A percentile compares a stretch with the other conserved stretches of the same genome.
Evolutionary conservation across 2,797 vertebrate genomes (phyloP).

Genomic region (Takifugu ocellatus): DNA sequence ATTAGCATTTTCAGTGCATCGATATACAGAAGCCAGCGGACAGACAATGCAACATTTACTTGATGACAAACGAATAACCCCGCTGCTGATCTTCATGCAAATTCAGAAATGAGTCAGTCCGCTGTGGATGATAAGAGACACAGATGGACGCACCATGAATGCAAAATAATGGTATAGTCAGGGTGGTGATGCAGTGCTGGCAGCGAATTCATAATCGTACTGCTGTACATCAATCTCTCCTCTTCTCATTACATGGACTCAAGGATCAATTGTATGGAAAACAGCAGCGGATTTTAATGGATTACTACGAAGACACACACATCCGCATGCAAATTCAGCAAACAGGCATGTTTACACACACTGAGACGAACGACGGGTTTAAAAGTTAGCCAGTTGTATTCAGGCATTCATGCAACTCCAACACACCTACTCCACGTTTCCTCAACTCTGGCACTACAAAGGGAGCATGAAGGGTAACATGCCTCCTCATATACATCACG

Average conservation of each 20-base stretch:
- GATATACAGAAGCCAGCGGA: slow-evolving; percentile 43
- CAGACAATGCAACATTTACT: slow-evolving; percentile 65
- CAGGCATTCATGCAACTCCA: slow-evolving; percentile 29
- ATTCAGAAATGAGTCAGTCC: slow-evolving; percentile 34
- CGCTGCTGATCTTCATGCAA: slow-evolving; percentile 48
- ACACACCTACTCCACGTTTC: slow-evolving; percentile 45
- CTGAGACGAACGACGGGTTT: slow-evolving; percentile 17
- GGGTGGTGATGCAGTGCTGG: slow-evolving; percentile 21
- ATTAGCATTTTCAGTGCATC: slow-evolving; percentile 74
- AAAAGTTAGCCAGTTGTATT: slow-evolving; percentile 26
- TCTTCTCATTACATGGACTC: too few species aligned
- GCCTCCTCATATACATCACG: slow-evolving; percentile 42
- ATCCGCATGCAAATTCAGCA: slow-evolving; percentile 8
- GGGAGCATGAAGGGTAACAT: slow-evolving; percentile 39
- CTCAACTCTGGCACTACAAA: slow-evolving; percentile 28
- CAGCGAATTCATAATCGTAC: slow-evolving; percentile 24
- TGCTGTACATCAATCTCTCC: too few species aligned
- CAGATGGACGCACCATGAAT: slow-evolving; percentile 26
- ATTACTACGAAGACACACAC: slow-evolving; percentile 18
- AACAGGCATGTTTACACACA: slow-evolving; percentile 8
- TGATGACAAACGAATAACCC: slow-evolving; percentile 49
- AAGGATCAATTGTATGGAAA: slow-evolving; percentile 38
- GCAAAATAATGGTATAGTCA: slow-evolving; percentile 14
- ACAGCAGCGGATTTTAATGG: slow-evolving; percentile 21
- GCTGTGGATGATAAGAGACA: slow-evolving; percentile 25